Conservation (phyloP, 2,797 vertebrate species). For the Helarctos malayanus region DNA sequence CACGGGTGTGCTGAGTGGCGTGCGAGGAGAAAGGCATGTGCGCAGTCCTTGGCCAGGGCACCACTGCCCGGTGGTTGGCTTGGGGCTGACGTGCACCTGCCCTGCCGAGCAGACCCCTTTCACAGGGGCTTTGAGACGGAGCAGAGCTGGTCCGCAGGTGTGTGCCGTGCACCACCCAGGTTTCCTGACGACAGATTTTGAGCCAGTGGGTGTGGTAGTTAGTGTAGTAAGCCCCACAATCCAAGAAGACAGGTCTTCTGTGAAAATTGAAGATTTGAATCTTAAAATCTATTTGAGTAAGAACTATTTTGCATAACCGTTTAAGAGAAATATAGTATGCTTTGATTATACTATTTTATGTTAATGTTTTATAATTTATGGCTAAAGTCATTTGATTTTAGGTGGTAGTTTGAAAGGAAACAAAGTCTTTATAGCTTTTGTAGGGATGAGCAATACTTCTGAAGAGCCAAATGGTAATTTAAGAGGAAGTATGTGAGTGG, state of each 20-base stretch:
- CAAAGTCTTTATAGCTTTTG: background rate
- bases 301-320: background rate
- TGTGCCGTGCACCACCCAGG: rapidly evolving
- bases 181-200: background rate
- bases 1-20: background rate
- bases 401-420: background rate
- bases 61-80: rapidly evolving
- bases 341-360: background rate
- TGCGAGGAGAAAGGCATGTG: rapidly evolving
- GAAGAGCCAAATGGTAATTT: background rate
- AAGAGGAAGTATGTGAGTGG: background rate
- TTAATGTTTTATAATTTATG: background rate
- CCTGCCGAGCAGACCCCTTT: background rate
- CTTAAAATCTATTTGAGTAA: background rate
- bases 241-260: background rate
- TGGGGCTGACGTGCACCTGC: rapidly evolving
- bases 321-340: background rate
- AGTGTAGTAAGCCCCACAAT: background rate
- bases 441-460: background rate
- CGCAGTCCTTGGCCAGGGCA: rapidly evolving
- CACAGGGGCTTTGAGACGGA: background rate
- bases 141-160: background rate
- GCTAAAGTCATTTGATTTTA: background rate
- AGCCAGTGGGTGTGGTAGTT: background rate
- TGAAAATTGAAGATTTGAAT: background rate